Conservation (phyloP, 2,113 vertebrate genomes). For the Ptyas mucosa region DNA sequence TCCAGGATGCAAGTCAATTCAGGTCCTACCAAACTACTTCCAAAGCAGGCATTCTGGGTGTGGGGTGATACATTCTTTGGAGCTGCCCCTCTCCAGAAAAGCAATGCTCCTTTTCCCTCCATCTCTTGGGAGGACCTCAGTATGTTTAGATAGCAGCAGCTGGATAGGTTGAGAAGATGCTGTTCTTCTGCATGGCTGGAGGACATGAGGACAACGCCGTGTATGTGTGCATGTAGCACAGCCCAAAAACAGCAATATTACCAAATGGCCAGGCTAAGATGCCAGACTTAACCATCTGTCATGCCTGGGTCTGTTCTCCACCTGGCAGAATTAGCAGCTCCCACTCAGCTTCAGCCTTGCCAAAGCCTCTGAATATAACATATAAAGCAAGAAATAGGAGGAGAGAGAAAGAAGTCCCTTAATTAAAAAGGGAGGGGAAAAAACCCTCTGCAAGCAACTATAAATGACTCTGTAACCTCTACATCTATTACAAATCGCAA, state of each 20-base stretch:
- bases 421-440: not conserved
- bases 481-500: not conserved
- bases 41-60: not conserved
- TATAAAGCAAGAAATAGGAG: not conserved
- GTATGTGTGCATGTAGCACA: not conserved
- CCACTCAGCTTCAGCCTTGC: not conserved
- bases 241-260: constrained; percentile 10
- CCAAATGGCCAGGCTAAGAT: constrained; percentile 25
- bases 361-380: not conserved
- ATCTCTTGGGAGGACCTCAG: not conserved
- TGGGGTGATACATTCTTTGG: not conserved
- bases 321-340: not conserved
- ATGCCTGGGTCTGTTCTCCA: constrained; percentile 9
- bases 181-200: constrained; percentile 18
- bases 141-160: constrained; percentile 5
- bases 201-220: not conserved
- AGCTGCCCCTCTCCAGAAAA: not conserved
- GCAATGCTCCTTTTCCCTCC: not conserved
- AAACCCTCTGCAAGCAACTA: not conserved
- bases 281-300: constrained; percentile 32
- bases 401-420: not conserved
- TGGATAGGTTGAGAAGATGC: not conserved
- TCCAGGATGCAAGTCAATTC: not conserved
- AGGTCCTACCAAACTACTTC: not conserved
- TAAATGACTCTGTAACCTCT: not conserved